phyloP scores from a whole-genome alignment of 2,797 vertebrate genomes.

The Anabas testudineus region DNA sequence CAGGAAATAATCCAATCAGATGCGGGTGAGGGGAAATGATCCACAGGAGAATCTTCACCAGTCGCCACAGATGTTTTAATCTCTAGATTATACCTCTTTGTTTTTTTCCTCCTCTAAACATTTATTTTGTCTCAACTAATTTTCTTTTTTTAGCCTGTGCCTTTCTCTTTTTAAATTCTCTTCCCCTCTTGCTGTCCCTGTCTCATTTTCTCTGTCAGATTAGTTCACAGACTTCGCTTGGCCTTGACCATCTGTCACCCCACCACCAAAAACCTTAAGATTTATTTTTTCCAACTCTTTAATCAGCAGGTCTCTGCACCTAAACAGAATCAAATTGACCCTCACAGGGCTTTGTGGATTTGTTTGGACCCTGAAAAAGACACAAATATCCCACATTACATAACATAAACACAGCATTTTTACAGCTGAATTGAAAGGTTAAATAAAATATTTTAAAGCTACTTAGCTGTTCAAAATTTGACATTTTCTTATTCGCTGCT shows the following conservation, averaged over 20 bases:
- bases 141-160: neutral
- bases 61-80: slow-evolving; percentile 3
- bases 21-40: neutral
- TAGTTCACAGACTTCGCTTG: slow-evolving; percentile 36
- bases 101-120: neutral
- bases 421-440: no score
- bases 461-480: no score
- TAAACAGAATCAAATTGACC: slow-evolving; percentile 13
- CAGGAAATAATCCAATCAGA: slow-evolving; percentile 3
- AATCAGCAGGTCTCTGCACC: neutral
- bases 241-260: slow-evolving; percentile 49
- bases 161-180: neutral
- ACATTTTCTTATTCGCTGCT: no score
- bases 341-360: neutral
- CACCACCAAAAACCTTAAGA: slow-evolving; percentile 18
- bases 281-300: slow-evolving; percentile 3
- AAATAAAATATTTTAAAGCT: no score
- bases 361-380: neutral
- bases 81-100: neutral
- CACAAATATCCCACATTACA: neutral
- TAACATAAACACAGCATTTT: neutral
- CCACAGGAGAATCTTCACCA: slow-evolving; percentile 16
- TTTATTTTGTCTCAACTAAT: slow-evolving; percentile 3
- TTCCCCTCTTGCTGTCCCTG: neutral
- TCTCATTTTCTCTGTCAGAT: slow-evolving; percentile 37